phyloP scores from a whole-genome alignment of 2,888 invertebrate genomes.

The Brenthis daphne region DNA sequence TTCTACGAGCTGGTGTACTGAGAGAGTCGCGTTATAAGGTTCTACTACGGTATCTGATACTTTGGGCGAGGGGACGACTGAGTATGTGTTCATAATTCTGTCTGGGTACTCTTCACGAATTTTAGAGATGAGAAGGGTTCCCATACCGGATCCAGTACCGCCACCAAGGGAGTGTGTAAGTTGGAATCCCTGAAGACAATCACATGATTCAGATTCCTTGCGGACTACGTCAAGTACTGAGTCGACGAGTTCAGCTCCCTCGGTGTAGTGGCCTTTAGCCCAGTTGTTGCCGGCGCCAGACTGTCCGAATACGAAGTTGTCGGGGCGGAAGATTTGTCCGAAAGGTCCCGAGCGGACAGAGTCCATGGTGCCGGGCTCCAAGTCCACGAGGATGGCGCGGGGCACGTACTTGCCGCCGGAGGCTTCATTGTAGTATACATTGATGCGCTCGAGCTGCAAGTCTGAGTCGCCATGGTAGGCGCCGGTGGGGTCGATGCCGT shows the following conservation, averaged over 20 bases:
- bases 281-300: constrained; percentile 84
- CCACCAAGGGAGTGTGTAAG: constrained; percentile 89
- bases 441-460: constrained; percentile 95
- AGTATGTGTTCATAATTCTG: constrained; percentile 93
- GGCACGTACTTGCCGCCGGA: constrained; percentile 81
- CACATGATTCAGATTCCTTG: constrained; percentile 94
- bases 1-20: constrained; percentile 93
- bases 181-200: constrained; percentile 95
- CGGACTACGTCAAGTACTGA: constrained; percentile 92
- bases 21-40: constrained; percentile 94
- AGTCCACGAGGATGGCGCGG: constrained; percentile 72
- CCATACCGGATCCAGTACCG: constrained; percentile 80
- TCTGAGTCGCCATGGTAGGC: constrained; percentile 94
- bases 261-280: constrained; percentile 88
- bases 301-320: constrained; percentile 88
- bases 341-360: constrained; percentile 86
- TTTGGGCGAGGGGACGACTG: constrained; percentile 93
- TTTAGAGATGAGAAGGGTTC: constrained; percentile 92
- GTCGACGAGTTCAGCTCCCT: constrained; percentile 85
- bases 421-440: constrained; percentile 98
- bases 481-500: constrained; percentile 95
- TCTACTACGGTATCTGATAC: constrained; percentile 85
- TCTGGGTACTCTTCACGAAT: constrained; percentile 96
- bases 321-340: constrained; percentile 88
- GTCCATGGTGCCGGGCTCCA: constrained; percentile 83